Conservation (phyloP, 2,113 vertebrate species). For the Ptilonorhynchus violaceus region DNA sequence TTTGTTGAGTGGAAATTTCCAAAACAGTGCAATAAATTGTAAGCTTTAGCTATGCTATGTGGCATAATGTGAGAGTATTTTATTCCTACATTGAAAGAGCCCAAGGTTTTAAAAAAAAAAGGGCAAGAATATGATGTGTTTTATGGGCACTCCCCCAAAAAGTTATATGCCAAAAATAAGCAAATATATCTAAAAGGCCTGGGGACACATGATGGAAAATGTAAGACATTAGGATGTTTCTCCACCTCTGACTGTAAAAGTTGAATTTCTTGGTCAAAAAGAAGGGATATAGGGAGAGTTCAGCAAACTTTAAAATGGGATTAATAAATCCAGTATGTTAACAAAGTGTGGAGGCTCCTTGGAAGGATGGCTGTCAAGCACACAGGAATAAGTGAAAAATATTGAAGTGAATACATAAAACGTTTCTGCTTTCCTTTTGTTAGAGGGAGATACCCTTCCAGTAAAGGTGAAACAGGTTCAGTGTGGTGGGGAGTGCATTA, state of each 20-base stretch:
- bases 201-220: background rate
- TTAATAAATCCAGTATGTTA: background rate
- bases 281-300: background rate
- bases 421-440: background rate
- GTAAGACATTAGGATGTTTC: background rate
- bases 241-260: background rate
- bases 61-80: background rate
- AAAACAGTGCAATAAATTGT: background rate
- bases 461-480: background rate
- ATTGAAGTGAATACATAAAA: background rate
- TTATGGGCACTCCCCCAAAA: background rate
- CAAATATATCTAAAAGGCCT: background rate
- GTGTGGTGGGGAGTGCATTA: background rate
- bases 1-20: background rate
- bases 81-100: background rate
- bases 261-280: background rate
- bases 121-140: background rate
- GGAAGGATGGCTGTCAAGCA: background rate
- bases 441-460: background rate
- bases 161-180: background rate
- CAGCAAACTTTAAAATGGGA: background rate
- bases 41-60: background rate
- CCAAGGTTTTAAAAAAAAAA: background rate
- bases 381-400: background rate
- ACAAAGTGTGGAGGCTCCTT: background rate